Conservation (phyloP, 2,113 vertebrate genomes). For the Eurypyga helias region DNA sequence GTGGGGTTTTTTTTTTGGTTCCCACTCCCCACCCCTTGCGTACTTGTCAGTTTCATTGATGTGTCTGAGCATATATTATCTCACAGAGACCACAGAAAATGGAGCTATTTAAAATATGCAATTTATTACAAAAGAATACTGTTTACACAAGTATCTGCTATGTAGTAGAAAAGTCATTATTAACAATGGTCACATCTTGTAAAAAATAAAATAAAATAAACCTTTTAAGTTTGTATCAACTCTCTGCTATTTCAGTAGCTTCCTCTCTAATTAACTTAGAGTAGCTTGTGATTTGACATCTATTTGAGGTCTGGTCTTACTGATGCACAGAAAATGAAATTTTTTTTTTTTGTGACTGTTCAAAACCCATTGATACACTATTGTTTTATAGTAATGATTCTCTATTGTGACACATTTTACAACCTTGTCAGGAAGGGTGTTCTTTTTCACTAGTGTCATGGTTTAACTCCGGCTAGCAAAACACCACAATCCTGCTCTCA, state of each 20-base stretch:
- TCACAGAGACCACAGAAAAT: conserved; percentile 26
- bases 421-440: neutral
- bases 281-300: neutral
- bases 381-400: neutral
- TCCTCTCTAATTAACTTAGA: neutral
- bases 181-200: neutral
- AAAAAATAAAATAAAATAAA: neutral
- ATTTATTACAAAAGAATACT: conserved; percentile 13
- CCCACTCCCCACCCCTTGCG: too few species aligned
- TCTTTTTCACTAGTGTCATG: neutral
- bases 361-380: neutral
- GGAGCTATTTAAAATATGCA: conserved; percentile 6
- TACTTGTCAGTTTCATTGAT: conserved; percentile 51
- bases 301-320: neutral
- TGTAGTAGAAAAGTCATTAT: neutral
- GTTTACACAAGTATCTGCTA: neutral
- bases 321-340: neutral
- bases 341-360: neutral
- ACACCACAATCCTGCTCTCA: too few species aligned
- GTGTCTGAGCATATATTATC: conserved; percentile 7
- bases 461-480: too few species aligned
- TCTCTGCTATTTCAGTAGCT: neutral
- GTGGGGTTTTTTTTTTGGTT: too few species aligned
- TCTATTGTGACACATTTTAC: neutral
- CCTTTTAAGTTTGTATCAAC: neutral